phyloP scores from a whole-genome alignment of 2,113 vertebrate genomes.

The Syrrhaptes paradoxus region DNA sequence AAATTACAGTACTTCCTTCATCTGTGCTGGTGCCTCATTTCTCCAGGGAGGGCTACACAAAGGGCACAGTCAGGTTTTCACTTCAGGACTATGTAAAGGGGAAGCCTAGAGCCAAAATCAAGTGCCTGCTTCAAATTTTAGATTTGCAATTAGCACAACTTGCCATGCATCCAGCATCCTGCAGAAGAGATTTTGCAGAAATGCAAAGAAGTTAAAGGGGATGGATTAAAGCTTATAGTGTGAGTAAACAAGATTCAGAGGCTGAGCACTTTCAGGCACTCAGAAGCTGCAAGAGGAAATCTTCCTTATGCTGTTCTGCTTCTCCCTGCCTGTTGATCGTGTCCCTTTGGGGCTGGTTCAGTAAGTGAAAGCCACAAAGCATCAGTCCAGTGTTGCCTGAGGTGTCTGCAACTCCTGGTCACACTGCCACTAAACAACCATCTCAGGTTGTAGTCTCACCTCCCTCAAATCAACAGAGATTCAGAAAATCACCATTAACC shows the following conservation, averaged over 20 bases:
- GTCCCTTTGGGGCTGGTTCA: neutral
- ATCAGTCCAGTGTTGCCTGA: neutral
- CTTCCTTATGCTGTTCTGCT: neutral
- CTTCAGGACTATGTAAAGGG: neutral
- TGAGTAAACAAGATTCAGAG: slow-evolving; percentile 4
- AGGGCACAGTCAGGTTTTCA: neutral
- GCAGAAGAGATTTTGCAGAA: neutral
- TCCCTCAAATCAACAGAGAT: neutral
- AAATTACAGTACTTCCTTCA: neutral
- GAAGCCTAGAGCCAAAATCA: neutral
- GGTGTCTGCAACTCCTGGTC: neutral
- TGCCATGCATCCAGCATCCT: neutral
- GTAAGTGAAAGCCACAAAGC: slow-evolving; percentile 5
- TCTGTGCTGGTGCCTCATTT: neutral
- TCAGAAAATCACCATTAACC: neutral
- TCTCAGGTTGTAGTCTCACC: neutral
- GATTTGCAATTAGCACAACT: neutral
- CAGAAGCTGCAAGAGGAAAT: neutral
- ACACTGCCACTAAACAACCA: neutral
- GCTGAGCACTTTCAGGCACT: neutral
- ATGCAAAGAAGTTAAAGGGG: neutral
- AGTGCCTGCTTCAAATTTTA: neutral
- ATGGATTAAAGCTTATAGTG: neutral
- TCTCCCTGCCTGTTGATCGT: neutral
- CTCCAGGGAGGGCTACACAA: neutral